A percentile compares a stretch with the other conserved stretches of the same genome.
Evolutionary conservation across 1,140 invertebrate species (phyloP).

Genomic region (Saccostrea cuccullata): DNA sequence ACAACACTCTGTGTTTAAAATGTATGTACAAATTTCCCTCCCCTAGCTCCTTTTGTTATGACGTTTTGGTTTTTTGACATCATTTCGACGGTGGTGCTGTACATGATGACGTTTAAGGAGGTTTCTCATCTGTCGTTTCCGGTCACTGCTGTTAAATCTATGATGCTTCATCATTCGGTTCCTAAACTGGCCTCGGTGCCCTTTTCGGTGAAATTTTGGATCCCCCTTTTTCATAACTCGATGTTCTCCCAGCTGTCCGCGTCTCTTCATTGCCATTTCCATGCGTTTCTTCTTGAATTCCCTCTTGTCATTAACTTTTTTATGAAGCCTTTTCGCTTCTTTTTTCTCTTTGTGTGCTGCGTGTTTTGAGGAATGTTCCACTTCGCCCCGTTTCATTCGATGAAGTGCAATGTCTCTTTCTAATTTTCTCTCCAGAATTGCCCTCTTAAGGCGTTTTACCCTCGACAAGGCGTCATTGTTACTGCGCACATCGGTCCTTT

Average conservation of each 20-base stretch:
- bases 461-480: neutral
- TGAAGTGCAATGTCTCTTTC: neutral
- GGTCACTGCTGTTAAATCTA: neutral
- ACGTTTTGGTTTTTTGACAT: conserved; percentile 3
- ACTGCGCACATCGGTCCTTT: neutral
- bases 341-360: neutral
- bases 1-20: neutral
- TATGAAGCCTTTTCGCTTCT: neutral
- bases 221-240: conserved; percentile 16
- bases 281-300: neutral
- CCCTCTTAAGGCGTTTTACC: neutral
- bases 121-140: neutral
- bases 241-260: neutral
- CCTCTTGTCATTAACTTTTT: neutral
- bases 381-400: conserved; percentile 18
- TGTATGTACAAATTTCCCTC: neutral
- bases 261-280: conserved; percentile 17
- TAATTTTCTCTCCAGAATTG: conserved; percentile 2
- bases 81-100: neutral
- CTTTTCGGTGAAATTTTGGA: neutral
- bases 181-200: neutral
- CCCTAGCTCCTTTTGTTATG: neutral
- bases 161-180: neutral
- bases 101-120: conserved; percentile 6
- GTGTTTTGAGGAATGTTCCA: neutral